Conservation (phyloP, 2,888 invertebrate species). For the Adineta ricciae region DNA sequence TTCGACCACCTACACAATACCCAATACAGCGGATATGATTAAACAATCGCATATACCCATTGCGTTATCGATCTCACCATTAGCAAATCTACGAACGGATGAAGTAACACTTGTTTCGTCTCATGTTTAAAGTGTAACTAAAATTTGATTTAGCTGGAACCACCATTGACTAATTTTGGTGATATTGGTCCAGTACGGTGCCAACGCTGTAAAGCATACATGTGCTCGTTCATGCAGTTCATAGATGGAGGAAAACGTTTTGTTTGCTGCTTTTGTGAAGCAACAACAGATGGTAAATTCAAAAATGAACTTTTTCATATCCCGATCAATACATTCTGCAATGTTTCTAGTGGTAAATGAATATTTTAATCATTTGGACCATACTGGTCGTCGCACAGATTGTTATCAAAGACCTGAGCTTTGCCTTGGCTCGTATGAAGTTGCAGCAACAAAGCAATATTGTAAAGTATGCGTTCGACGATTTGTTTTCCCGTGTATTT, state of each 20-base stretch:
- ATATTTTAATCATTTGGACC: constrained; percentile 87
- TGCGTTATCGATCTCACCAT: constrained; percentile 76
- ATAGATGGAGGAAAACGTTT: constrained; percentile 90
- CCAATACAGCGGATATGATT: constrained; percentile 80
- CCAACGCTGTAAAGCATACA: constrained; percentile 93
- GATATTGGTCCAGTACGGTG: constrained; percentile 88
- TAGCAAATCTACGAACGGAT: constrained; percentile 62
- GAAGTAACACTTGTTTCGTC: constrained; percentile 44
- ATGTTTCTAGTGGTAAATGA: constrained; percentile 56
- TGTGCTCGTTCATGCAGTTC: constrained; percentile 97
- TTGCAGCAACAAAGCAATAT: constrained; percentile 89
- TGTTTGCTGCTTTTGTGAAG: constrained; percentile 88
- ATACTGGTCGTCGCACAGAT: constrained; percentile 75
- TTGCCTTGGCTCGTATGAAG: constrained; percentile 87
- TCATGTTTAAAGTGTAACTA: neutral
- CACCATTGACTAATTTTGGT: constrained; percentile 79
- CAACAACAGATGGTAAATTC: constrained; percentile 68
- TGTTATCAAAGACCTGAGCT: constrained; percentile 79
- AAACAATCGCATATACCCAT: constrained; percentile 84
- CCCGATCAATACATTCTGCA: constrained; percentile 29
- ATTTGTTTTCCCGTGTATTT: too few relatives aligned
- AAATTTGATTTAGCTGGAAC: constrained; percentile 41
- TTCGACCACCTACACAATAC: constrained; percentile 89
- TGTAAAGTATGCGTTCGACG: constrained; percentile 77
- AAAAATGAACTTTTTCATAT: constrained; percentile 51